These are phyloP conservation scores for Adelges cooleyi DNA, from an alignment of 1,140 invertebrate genomes.

Conservation along the genomic window DNA sequence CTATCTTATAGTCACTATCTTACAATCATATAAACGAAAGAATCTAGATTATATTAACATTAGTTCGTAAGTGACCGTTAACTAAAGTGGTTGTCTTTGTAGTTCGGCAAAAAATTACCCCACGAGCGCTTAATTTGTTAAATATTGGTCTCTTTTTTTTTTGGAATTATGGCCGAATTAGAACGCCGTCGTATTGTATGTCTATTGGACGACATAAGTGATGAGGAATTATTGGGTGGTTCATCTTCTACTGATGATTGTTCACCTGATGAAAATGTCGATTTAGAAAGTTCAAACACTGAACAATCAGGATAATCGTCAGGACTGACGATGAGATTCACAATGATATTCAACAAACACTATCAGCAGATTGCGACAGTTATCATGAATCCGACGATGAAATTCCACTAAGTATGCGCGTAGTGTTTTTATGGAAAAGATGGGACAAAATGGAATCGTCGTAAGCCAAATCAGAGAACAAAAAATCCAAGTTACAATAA, in stretches of 20 bases:
- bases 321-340: not conserved
- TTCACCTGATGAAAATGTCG: not conserved
- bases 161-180: slow-evolving; percentile 1
- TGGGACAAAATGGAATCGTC: not conserved
- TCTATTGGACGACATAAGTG: slow-evolving; percentile 7
- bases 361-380: not conserved
- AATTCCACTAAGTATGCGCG: not conserved
- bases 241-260: not conserved
- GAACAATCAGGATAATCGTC: not conserved
- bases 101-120: not conserved
- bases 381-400: slow-evolving; percentile 1
- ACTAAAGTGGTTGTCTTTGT: not conserved
- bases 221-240: not conserved
- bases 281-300: not conserved
- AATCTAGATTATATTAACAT: not conserved
- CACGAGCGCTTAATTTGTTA: not conserved
- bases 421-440: not conserved
- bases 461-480: not conserved
- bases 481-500: not conserved
- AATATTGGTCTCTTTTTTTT: not conserved
- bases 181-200: not conserved
- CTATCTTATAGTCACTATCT: no score
- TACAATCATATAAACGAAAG: not conserved
- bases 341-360: no score
- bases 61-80: not conserved